Evolutionary conservation across 1,140 invertebrate species (phyloP), one percentile per base, ranked within the genome.

Genomic region (Eciton burchellii): DNA sequence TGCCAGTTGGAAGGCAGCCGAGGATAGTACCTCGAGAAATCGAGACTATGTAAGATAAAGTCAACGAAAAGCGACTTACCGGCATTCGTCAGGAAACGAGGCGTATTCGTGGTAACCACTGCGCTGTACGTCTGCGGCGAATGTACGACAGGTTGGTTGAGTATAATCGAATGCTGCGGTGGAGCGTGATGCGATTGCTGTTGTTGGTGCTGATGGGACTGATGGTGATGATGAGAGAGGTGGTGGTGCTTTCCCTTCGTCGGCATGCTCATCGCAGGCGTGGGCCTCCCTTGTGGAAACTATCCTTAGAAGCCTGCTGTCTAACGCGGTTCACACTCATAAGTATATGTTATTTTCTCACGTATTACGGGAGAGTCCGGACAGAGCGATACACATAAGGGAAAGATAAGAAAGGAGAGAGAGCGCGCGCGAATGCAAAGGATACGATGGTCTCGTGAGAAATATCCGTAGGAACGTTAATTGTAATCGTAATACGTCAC

Each of bases 261-360:
- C 88, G 91, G 90, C 91, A 92, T 92, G 84, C 89, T 92, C 91
- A 92, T 91, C 89, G 85, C 88, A 89, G 65, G 77, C 85, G 87
- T 87, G 74, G 70, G 60, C 70, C 86, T 84, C 87, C 89, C 81
- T 86, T 71, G 60, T 85, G 86, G 41, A 84, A 89, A 84, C 88
- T 89, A 68, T 88, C 88, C 86, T 87, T 89, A 85, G 85, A 88
- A 90, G 72, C 73, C 89, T 88, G 89, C 87, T 81, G 74, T 73
- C 85, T 87, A 66, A 68, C 77, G 73, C 76, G 83, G 85, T 77
- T 89, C 88, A 65, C 85, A 84, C 89, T 91, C 91, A 92, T 92
- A 92, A 86, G 91, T 88, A 91, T 88, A 91, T 84, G 62, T 71
- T 83, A 81, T 85, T 85, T 88, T 81, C 62, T 62, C 72, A 76